phyloP scores from a whole-genome alignment of 2,113 vertebrate species.

The Dicentrarchus labrax region DNA sequence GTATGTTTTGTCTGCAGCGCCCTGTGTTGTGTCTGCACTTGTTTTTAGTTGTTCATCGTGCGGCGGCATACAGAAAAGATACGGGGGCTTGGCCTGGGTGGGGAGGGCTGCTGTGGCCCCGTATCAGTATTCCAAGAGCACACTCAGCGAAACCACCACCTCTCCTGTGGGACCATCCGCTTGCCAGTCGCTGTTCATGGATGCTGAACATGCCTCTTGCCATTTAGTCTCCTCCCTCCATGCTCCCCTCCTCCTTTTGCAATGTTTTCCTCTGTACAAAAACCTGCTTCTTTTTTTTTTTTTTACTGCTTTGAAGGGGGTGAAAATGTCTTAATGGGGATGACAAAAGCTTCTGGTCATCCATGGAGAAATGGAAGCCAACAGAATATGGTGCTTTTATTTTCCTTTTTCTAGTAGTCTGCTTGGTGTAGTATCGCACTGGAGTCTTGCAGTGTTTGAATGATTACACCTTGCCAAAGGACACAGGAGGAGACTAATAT shows the following conservation, averaged over 20 bases:
- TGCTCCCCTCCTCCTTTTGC: constrained; percentile 13
- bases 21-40: constrained; percentile 61
- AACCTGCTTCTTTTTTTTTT: constrained; percentile 28
- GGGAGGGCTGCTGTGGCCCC: constrained; percentile 36
- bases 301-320: not conserved
- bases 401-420: not conserved
- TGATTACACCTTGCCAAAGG: constrained; percentile 29
- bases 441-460: constrained; percentile 25
- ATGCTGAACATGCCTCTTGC: constrained; percentile 78
- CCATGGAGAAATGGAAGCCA: constrained; percentile 12
- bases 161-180: constrained; percentile 74
- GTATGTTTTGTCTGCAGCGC: constrained; percentile 50
- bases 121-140: constrained; percentile 82
- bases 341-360: constrained; percentile 13
- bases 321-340: constrained; percentile 28
- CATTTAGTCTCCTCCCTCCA: constrained; percentile 62
- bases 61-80: constrained; percentile 2
- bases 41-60: constrained; percentile 31
- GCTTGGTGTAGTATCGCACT: not conserved
- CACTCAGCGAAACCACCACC: constrained; percentile 75
- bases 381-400: not conserved
- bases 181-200: constrained; percentile 67
- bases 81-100: constrained; percentile 1
- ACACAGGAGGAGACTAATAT: constrained; percentile 29
- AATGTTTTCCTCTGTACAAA: constrained; percentile 50